Conservation (phyloP, 64 coral and sea anemone species). For the Catalaphyllia jardinei region DNA sequence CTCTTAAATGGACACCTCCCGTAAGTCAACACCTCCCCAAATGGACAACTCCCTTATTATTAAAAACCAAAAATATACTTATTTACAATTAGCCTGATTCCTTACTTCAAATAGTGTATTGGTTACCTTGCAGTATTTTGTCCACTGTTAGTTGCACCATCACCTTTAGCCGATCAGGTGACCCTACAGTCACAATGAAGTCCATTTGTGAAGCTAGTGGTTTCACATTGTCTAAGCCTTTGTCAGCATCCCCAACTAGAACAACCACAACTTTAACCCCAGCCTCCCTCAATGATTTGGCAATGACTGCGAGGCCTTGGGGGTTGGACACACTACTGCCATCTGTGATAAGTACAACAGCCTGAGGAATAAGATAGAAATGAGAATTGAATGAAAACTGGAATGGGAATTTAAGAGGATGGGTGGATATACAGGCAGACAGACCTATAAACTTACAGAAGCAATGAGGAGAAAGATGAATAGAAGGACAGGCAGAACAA, state of each 20-base stretch:
- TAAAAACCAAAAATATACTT: too few relatives aligned
- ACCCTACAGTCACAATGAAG: slow-evolving; percentile 45
- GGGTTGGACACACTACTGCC: slow-evolving; percentile 40
- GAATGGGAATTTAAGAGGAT: too few relatives aligned
- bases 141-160: slow-evolving; percentile 39
- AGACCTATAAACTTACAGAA: not conserved
- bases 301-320: slow-evolving; percentile 24
- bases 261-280: slow-evolving; percentile 58
- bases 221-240: slow-evolving; percentile 31
- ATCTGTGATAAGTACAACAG: slow-evolving; percentile 53
- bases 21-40: too few relatives aligned
- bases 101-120: too few relatives aligned
- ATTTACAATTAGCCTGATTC: too few relatives aligned
- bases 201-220: slow-evolving; percentile 38
- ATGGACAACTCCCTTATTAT: not conserved
- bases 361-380: slow-evolving; percentile 13
- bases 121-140: slow-evolving; percentile 41
- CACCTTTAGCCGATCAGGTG: slow-evolving; percentile 24
- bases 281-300: slow-evolving; percentile 24
- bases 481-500: not conserved
- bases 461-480: too few relatives aligned
- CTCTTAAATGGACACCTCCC: too few relatives aligned
- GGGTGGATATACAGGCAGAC: too few relatives aligned
- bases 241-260: slow-evolving; percentile 44
- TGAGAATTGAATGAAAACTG: too few relatives aligned